These are phyloP conservation scores for Hycleus cichorii DNA, from an alignment of 1,140 invertebrate species.

Conservation along the genomic window DNA sequence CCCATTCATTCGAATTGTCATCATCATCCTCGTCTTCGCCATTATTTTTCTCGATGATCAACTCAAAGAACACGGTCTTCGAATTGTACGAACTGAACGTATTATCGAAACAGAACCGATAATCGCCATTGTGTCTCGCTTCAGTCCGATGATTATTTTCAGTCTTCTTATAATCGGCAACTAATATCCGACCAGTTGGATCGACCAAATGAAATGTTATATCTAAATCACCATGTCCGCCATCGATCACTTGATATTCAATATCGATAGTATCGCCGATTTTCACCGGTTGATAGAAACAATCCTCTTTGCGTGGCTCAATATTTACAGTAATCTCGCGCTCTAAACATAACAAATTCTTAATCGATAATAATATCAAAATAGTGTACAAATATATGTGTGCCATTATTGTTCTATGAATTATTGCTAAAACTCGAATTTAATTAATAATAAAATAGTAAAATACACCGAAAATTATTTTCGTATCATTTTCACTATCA, in stretches of 20 bases:
- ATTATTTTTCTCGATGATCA: slow-evolving; percentile 57
- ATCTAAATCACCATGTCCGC: slow-evolving; percentile 67
- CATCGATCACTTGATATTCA: slow-evolving; percentile 74
- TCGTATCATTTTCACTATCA: neutral
- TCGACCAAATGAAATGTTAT: slow-evolving; percentile 63
- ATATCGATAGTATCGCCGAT: slow-evolving; percentile 57
- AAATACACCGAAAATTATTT: neutral
- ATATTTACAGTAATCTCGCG: slow-evolving; percentile 64
- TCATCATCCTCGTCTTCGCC: slow-evolving; percentile 48
- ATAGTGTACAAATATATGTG: neutral
- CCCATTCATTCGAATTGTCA: slow-evolving; percentile 38
- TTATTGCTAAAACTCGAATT: neutral
- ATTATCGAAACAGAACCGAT: slow-evolving; percentile 78
- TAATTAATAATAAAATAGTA: neutral
- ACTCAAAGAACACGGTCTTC: slow-evolving; percentile 77
- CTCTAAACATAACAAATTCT: slow-evolving; percentile 33
- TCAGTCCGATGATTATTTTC: slow-evolving; percentile 60
- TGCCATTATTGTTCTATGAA: neutral
- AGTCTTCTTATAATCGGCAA: slow-evolving; percentile 61
- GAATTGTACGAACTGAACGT: slow-evolving; percentile 67
- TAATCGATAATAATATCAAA: neutral
- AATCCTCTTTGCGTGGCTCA: slow-evolving; percentile 58
- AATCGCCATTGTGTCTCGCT: slow-evolving; percentile 55
- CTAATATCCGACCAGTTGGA: slow-evolving; percentile 55
- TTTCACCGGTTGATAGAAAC: slow-evolving; percentile 58